Conservation (phyloP, 2,113 vertebrate species). For the Halcyon malimbica region DNA sequence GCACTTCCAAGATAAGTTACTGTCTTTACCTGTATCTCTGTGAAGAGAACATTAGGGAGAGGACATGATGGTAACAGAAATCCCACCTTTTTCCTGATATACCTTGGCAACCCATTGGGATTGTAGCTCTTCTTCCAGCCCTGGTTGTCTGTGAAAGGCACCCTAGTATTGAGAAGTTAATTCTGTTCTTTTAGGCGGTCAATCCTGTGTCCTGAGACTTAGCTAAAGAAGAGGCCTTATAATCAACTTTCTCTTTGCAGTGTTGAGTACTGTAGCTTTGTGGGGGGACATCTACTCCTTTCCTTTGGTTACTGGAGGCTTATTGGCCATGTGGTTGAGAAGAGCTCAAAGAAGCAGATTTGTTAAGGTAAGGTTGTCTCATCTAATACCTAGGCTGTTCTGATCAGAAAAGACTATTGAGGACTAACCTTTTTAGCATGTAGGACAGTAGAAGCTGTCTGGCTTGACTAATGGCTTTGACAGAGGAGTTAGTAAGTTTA, state of each 20-base stretch:
- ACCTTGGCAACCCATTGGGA: not conserved
- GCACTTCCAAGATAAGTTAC: not conserved
- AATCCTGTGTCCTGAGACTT: not conserved
- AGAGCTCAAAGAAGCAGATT: not conserved
- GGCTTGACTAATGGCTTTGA: constrained; percentile 34
- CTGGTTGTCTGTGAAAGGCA: not conserved
- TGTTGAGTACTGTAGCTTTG: not conserved
- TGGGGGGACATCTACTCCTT: not conserved
- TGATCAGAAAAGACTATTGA: not conserved
- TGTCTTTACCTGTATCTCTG: not conserved
- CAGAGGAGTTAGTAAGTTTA: constrained; percentile 38
- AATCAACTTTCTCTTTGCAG: not conserved
- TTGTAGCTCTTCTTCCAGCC: not conserved
- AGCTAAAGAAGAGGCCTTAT: not conserved
- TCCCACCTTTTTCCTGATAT: not conserved
- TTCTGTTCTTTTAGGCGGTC: not conserved
- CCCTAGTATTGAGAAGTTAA: not conserved
- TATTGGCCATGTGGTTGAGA: not conserved
- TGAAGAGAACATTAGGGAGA: not conserved
- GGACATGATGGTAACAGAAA: not conserved
- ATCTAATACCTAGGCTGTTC: not conserved
- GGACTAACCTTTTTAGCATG: not conserved
- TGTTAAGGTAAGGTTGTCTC: not conserved
- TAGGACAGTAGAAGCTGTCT: not conserved
- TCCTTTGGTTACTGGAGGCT: not conserved